Evolutionary conservation across 2,797 vertebrate species (phyloP).

Genomic region (Eupleurogrammus muticus): DNA sequence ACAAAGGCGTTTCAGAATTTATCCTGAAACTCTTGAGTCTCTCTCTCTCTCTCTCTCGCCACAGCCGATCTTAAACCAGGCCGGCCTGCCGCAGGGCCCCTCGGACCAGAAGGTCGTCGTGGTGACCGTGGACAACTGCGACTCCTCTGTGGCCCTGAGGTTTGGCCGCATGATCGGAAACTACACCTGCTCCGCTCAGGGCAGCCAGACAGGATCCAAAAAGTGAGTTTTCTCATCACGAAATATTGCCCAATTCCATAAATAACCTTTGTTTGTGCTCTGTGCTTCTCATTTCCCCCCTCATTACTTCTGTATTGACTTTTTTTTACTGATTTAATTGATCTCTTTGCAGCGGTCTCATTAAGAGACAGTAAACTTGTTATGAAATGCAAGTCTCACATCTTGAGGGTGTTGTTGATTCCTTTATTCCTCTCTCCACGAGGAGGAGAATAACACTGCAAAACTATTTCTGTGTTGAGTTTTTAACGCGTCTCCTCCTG

Average conservation of each 20-base stretch:
- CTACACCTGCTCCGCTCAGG: constrained; percentile 94
- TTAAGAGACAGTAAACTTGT: constrained; percentile 54
- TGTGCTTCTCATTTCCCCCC: not conserved
- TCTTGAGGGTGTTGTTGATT: constrained; percentile 55
- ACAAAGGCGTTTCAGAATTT: constrained; percentile 4
- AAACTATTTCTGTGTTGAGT: constrained; percentile 56
- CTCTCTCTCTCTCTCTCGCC: constrained; percentile 33
- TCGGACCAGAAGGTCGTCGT: constrained; percentile 94
- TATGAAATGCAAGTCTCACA: constrained; percentile 54
- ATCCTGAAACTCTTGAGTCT: constrained; percentile 33
- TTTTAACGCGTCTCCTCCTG: constrained; percentile 44
- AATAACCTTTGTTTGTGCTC: not conserved
- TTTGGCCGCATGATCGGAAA: constrained; percentile 90
- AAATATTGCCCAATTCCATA: not conserved
- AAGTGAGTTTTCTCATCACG: constrained; percentile 82
- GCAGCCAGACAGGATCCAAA: constrained; percentile 93
- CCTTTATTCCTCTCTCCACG: constrained; percentile 34
- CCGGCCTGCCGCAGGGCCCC: constrained; percentile 92
- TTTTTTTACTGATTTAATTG: constrained; percentile 33
- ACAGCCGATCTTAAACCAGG: constrained; percentile 90
- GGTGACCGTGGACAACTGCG: constrained; percentile 93
- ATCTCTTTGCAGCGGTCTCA: constrained; percentile 37
- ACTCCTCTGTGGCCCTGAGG: constrained; percentile 89
- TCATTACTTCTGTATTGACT: constrained; percentile 33
- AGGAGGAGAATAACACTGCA: constrained; percentile 34